Percentiles rank a stretch among this genome's conserved stretches.
Evolutionary conservation across 2,888 invertebrate genomes (phyloP).

Genomic region (Eulithis prunata): DNA sequence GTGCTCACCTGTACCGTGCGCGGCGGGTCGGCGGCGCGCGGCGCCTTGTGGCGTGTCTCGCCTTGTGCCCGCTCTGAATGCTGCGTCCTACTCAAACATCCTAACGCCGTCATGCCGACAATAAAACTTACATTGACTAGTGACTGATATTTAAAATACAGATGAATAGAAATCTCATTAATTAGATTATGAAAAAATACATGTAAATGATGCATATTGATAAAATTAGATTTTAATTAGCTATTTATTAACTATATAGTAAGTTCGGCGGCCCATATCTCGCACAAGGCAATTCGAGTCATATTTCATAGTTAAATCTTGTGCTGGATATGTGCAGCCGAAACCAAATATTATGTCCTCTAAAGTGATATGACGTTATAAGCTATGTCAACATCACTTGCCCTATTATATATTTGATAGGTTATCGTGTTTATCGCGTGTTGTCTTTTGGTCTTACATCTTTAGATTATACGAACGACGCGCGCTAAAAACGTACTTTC

Average conservation of each 20-base stretch:
- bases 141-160: conserved; percentile 71
- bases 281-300: conserved; percentile 43
- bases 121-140: conserved; percentile 53
- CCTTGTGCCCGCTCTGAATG: conserved; percentile 10
- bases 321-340: conserved; percentile 40
- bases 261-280: conserved; percentile 52
- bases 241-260: conserved; percentile 72
- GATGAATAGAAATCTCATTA: conserved; percentile 76
- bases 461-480: conserved; percentile 32
- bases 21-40: not conserved
- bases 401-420: conserved; percentile 43
- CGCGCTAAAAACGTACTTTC: conserved; percentile 41
- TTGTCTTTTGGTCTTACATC: conserved; percentile 42
- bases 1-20: conserved; percentile 9
- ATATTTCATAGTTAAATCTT: conserved; percentile 35
- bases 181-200: conserved; percentile 70
- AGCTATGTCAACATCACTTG: conserved; percentile 49
- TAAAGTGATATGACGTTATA: conserved; percentile 48
- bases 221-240: conserved; percentile 75
- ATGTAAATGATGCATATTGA: conserved; percentile 61
- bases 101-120: conserved; percentile 56
- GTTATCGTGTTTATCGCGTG: conserved; percentile 42
- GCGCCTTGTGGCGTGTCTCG: conserved; percentile 6
- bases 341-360: conserved; percentile 25
- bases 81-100: conserved; percentile 36